A percentile compares a stretch with the other conserved stretches of the same genome.
phyloP scores from a whole-genome alignment of 23 tunicate genomes.

The Ascidia mentula region DNA sequence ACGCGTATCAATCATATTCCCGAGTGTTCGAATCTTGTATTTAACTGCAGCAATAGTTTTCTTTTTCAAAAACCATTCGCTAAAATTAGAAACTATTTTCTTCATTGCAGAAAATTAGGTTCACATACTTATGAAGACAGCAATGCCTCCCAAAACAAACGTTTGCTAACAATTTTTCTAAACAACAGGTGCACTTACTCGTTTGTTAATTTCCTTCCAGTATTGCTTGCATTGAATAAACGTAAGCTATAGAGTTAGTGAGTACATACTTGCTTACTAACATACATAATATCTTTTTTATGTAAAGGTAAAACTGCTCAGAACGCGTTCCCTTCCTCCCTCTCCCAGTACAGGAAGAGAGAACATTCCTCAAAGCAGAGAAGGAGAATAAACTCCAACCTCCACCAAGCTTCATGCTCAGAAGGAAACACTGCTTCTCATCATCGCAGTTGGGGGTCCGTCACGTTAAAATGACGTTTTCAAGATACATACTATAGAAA shows the following conservation, averaged over 20 bases:
- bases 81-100: no score
- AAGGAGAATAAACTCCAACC: background rate
- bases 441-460: constrained; percentile 33
- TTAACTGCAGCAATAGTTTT: no score
- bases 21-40: no score
- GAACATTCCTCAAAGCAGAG: constrained; percentile 9
- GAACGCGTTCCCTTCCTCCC: constrained; percentile 8
- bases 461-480: constrained; percentile 31
- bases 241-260: background rate
- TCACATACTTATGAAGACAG: no score
- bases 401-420: constrained; percentile 31
- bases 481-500: constrained; percentile 68
- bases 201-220: background rate
- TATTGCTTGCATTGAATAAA: background rate
- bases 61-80: no score
- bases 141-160: no score
- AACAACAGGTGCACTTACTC: background rate
- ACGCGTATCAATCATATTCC: no score
- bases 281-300: background rate
- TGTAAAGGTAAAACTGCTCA: background rate
- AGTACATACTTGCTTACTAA: background rate
- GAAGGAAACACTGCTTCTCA: constrained; percentile 26
- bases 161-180: no score
- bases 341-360: background rate
- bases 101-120: no score